Percentiles rank a stretch among this genome's conserved stretches.
Evolutionary conservation across 2,797 vertebrate genomes (phyloP).

Genomic region (Gallinago stenura): DNA sequence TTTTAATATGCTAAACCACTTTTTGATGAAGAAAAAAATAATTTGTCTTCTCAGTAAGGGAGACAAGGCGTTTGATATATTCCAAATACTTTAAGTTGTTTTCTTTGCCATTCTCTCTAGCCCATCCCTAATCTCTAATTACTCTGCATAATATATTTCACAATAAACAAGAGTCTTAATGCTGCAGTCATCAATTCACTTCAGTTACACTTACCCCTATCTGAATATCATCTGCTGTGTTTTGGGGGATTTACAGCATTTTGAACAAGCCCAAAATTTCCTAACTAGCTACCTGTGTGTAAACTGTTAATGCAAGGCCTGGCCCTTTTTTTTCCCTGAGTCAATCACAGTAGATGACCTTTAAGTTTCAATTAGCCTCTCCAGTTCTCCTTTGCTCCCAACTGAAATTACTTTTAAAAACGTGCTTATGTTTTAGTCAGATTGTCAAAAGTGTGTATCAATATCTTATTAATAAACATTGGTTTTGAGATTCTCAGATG

Average conservation of each 20-base stretch:
- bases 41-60: not conserved
- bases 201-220: not conserved
- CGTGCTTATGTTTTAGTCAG: not conserved
- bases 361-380: not conserved
- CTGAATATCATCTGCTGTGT: not conserved
- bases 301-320: not conserved
- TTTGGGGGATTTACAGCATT: not conserved
- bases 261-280: not conserved
- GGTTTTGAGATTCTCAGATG: not conserved
- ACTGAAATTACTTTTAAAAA: not conserved
- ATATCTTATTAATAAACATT: not conserved
- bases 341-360: not conserved
- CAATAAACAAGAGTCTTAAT: not conserved
- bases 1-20: not conserved
- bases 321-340: not conserved
- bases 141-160: not conserved
- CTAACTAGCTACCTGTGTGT: not conserved
- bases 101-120: not conserved
- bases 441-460: not conserved
- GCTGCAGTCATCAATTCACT: not conserved
- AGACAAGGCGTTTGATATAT: not conserved
- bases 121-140: not conserved
- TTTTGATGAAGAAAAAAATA: not conserved
- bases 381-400: not conserved
- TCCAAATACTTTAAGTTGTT: not conserved